phyloP scores from a whole-genome alignment of 2,113 vertebrate genomes.

The Podocnemis expansa region DNA sequence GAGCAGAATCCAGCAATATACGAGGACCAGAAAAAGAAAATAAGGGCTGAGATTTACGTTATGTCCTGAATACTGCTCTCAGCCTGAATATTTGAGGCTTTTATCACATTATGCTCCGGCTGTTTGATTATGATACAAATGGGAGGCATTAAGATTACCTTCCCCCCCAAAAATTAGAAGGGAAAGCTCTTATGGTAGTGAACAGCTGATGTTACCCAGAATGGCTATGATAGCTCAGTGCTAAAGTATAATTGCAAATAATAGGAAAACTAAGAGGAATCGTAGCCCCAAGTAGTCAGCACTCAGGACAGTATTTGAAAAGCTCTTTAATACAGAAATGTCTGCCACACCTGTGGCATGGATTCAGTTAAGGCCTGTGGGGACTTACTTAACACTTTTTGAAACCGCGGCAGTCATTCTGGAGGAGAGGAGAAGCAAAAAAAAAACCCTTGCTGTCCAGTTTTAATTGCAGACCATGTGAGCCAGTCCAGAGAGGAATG shows the following conservation, averaged over 20 bases:
- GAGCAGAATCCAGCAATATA: not conserved
- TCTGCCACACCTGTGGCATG: not conserved
- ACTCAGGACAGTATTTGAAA: not conserved
- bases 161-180: not conserved
- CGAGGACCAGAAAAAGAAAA: not conserved
- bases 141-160: not conserved
- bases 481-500: not conserved
- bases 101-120: not conserved
- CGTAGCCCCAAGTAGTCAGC: not conserved
- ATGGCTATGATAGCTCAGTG: not conserved
- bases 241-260: not conserved
- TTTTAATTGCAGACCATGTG: not conserved
- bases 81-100: not conserved
- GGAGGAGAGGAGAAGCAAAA: not conserved
- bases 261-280: not conserved
- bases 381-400: not conserved
- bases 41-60: not conserved
- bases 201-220: fast-evolving
- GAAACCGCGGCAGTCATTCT: not conserved
- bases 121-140: not conserved
- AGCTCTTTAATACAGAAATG: not conserved
- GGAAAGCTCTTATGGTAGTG: fast-evolving
- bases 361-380: not conserved
- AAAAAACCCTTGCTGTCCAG: not conserved
- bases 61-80: not conserved